Evolutionary conservation across 2,797 vertebrate genomes (phyloP), one percentile per base, ranked within the genome.

Genomic region (Eulemur rubriventer): DNA sequence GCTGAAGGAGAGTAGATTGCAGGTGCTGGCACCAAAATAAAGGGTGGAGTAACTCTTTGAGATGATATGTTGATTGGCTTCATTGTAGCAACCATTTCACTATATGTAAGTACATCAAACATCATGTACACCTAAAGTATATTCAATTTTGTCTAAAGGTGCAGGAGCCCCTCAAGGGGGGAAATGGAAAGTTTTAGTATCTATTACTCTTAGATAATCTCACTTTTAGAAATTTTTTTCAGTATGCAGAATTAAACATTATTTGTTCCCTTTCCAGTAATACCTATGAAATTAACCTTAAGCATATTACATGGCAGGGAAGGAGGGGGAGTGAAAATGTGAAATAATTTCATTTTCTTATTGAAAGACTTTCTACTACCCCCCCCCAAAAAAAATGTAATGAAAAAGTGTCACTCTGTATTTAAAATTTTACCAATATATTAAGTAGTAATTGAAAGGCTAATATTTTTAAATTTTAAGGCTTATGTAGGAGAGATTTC

Each of bases 321-420:
- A 14, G 26, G 13, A 16, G 24, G 28, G n/a, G 6, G 22, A 41
- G 35, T 65, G 17, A 65, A 78, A 75, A 50, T 14, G 70, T 24
- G 35, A 96, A 78, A 88, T 80, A 50, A 63, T 67, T 96, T 65
- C n/a, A 89, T 86, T 83, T 86, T 84, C 59, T 90, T 81, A 76
- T 8, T 81, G 63, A 85, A 92, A 95, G 50, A 76, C 46, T 89
- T 89, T 28, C 17, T 24, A 4, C 72, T 89, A 87, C 41, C 18
- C 41, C 16, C 38, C 38, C 38, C 38, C 4, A 41, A 41, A 41
- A 79, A 91, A 83, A 89, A 63, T 59, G 4, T 20, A 85, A 48
- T 41, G 50, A 75, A 94, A 94, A 88, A 82, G 65, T 70, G 57
- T 63, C 28, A 82, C 43, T 17, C 43, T 35, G 20, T 57, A 70